These are phyloP conservation scores for Ennomos fuscantarius DNA, from an alignment of 2,888 invertebrate genomes.

Conservation along the genomic window DNA sequence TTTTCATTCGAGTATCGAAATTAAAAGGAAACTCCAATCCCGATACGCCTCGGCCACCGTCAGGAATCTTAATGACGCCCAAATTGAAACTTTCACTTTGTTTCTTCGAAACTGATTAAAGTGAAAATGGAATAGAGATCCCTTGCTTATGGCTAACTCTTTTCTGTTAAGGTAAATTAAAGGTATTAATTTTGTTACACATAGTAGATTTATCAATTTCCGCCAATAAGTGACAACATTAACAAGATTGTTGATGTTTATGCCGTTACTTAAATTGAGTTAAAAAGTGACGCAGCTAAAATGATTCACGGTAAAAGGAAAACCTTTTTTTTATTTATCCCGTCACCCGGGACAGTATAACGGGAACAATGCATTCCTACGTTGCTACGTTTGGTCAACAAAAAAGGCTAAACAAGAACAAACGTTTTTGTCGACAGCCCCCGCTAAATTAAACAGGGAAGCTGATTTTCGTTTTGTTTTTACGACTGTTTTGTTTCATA, in stretches of 20 bases:
- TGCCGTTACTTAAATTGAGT: slow-evolving; percentile 1
- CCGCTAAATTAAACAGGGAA: slow-evolving; percentile 82
- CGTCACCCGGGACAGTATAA: slow-evolving; percentile 60
- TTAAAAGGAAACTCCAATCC: slow-evolving; percentile 33
- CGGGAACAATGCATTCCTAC: slow-evolving; percentile 80
- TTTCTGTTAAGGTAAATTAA: slow-evolving; percentile 48
- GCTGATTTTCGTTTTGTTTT: slow-evolving; percentile 72
- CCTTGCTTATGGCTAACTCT: slow-evolving; percentile 31
- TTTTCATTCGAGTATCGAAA: slow-evolving; percentile 32
- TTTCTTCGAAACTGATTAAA: slow-evolving; percentile 67
- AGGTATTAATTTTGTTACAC: slow-evolving; percentile 56
- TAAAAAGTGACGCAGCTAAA: background rate
- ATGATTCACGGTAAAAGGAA: slow-evolving; percentile 1
- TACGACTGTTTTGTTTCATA: slow-evolving; percentile 62
- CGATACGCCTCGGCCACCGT: slow-evolving; percentile 43
- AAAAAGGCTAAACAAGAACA: slow-evolving; percentile 71
- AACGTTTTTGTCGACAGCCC: slow-evolving; percentile 77
- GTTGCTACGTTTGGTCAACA: slow-evolving; percentile 76
- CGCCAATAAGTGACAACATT: no score
- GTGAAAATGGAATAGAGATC: slow-evolving; percentile 56
- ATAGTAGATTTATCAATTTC: no score
- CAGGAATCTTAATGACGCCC: slow-evolving; percentile 55
- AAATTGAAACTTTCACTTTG: slow-evolving; percentile 71
- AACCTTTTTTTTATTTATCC: slow-evolving; percentile 9
- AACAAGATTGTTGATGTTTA: no score